Evolutionary conservation across 2,888 invertebrate genomes (phyloP).

Genomic region (Homarus gammarus): DNA sequence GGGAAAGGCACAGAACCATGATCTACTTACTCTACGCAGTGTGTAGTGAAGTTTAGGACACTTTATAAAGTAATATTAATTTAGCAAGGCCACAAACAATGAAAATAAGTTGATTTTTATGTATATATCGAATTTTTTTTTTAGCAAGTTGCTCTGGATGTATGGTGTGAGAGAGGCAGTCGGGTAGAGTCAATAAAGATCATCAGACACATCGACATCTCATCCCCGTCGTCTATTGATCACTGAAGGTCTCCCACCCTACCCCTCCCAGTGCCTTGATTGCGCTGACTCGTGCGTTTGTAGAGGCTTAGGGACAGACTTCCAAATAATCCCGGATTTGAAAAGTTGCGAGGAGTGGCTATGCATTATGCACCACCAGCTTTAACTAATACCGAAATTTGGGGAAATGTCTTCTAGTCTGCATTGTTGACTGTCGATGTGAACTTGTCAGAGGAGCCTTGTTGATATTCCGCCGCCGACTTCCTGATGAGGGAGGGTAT

Average conservation of each 20-base stretch:
- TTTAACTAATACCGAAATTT: not conserved
- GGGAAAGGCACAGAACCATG: no score
- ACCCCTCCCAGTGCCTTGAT: not conserved
- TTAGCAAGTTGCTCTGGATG: no score
- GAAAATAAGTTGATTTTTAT: no score
- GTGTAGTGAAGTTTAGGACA: no score
- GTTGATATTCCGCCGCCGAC: not conserved
- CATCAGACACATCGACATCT: not conserved
- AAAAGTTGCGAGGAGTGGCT: conserved; percentile 5
- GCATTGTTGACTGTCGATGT: not conserved
- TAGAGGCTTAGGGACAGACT: not conserved
- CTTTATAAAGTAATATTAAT: no score
- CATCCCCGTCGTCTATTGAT: not conserved
- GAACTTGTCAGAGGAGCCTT: not conserved
- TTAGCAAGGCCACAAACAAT: no score
- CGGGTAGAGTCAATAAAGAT: no score
- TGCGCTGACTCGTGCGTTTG: not conserved
- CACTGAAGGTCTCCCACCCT: not conserved
- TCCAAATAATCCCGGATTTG: conserved; percentile 15
- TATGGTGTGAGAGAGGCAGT: no score
- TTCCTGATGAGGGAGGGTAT: not conserved
- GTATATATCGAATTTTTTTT: no score
- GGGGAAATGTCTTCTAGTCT: not conserved
- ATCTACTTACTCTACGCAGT: no score
- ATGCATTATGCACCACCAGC: not conserved